Percentiles rank a stretch among this genome's conserved stretches.
Evolutionary conservation across 2,113 vertebrate species (phyloP).

Genomic region (Melanotaenia duboulayi): DNA sequence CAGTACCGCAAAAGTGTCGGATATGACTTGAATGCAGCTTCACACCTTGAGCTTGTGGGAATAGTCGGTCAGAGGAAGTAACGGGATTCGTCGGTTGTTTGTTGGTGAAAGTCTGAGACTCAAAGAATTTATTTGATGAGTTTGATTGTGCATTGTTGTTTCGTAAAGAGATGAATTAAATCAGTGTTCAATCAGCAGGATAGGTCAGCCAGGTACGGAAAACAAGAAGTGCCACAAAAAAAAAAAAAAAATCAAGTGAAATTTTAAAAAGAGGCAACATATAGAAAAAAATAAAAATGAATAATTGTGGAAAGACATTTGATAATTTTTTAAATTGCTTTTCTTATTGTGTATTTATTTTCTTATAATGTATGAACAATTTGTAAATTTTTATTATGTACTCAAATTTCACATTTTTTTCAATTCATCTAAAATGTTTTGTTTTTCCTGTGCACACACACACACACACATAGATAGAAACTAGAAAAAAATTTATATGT

Average conservation of each 20-base stretch:
- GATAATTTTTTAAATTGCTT: no score
- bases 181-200: constrained; percentile 32
- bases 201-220: constrained; percentile 5
- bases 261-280: background rate
- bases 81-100: constrained; percentile 14
- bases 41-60: constrained; percentile 44
- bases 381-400: no score
- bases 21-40: constrained; percentile 48
- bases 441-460: no score
- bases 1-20: background rate
- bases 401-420: background rate
- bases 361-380: no score
- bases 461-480: no score
- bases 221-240: constrained; percentile 2
- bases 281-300: background rate
- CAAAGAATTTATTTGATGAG: constrained; percentile 40
- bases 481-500: no score
- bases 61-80: constrained; percentile 20
- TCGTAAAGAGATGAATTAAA: constrained; percentile 44
- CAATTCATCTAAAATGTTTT: no score
- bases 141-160: constrained; percentile 49
- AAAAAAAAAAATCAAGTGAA: background rate
- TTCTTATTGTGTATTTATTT: no score
- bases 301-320: background rate
- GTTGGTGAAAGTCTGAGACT: constrained; percentile 24